Percentiles rank a stretch among this genome's conserved stretches.
phyloP scores from a whole-genome alignment of 2,888 invertebrate genomes.

The Rhamphomyia laevipes region DNA sequence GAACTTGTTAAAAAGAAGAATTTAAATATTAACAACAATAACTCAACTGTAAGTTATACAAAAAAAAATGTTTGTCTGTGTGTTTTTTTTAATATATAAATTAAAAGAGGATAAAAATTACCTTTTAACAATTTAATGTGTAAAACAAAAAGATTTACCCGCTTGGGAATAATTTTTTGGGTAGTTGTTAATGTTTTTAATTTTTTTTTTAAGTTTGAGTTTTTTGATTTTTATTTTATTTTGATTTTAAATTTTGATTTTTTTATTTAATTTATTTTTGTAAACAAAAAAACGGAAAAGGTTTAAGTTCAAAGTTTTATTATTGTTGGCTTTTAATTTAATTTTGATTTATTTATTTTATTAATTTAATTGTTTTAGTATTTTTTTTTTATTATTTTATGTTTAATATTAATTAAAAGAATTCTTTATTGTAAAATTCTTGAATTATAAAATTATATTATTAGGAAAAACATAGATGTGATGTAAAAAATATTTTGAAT shows the following conservation, averaged over 20 bases:
- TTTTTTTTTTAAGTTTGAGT: constrained; percentile 4
- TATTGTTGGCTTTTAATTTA: no score
- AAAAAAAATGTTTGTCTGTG: constrained; percentile 1
- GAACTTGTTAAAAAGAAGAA: constrained; percentile 78
- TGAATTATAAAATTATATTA: no score
- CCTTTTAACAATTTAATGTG: constrained; percentile 1
- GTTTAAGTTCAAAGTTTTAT: no score
- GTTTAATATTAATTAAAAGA: no score
- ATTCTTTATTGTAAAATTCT: no score
- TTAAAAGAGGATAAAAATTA: background rate
- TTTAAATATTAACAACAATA: constrained; percentile 35
- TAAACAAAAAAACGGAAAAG: no score
- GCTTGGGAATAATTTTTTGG: constrained; percentile 13
- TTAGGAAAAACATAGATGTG: no score
- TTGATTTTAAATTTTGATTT: constrained; percentile 3
- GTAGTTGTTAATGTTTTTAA: constrained; percentile 7
- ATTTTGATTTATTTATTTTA: no score
- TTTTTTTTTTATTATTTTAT: no score
- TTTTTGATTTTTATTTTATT: constrained; percentile 2
- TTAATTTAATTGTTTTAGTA: no score
- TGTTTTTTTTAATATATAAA: constrained; percentile 6
- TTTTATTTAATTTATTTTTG: constrained; percentile 2
- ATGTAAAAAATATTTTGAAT: no score
- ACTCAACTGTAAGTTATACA: background rate
- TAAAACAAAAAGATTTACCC: constrained; percentile 13